Conservation (phyloP, 1,140 invertebrate species). For the Bathynomus jamesi region DNA sequence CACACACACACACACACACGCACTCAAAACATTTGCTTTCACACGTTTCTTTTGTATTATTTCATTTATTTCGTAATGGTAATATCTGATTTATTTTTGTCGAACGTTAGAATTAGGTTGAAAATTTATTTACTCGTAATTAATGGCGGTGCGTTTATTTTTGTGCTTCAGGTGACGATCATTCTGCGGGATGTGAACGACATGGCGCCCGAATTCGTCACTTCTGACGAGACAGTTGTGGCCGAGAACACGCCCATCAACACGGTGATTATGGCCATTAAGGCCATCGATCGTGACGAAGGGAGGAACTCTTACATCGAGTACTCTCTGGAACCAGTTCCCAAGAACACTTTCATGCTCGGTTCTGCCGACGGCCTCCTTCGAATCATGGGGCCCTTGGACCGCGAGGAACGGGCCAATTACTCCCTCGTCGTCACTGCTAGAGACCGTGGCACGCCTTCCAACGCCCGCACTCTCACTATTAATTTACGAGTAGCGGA, state of each 20-base stretch:
- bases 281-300: slow-evolving; percentile 85
- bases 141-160: too few species aligned
- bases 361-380: slow-evolving; percentile 78
- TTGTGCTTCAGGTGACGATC: slow-evolving; percentile 82
- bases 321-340: slow-evolving; percentile 57
- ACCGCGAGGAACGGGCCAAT: slow-evolving; percentile 71
- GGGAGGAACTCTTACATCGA: slow-evolving; percentile 87
- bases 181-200: slow-evolving; percentile 89
- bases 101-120: too few species aligned
- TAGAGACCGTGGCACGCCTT: slow-evolving; percentile 77
- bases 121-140: too few species aligned
- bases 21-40: too few species aligned
- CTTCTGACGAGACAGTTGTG: slow-evolving; percentile 60
- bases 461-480: slow-evolving; percentile 59
- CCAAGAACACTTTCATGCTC: slow-evolving; percentile 63
- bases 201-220: slow-evolving; percentile 81
- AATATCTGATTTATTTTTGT: too few species aligned
- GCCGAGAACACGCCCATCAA: slow-evolving; percentile 81
- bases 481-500: slow-evolving; percentile 71
- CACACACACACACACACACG: too few species aligned
- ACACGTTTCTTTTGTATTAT: too few species aligned
- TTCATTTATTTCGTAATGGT: too few species aligned
- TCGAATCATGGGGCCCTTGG: slow-evolving; percentile 66
- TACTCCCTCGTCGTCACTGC: slow-evolving; percentile 75
- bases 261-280: slow-evolving; percentile 80